A percentile compares a stretch with the other conserved stretches of the same genome.
Conservation (phyloP, 2,797 vertebrate species). For the Cossypha caffra region DNA sequence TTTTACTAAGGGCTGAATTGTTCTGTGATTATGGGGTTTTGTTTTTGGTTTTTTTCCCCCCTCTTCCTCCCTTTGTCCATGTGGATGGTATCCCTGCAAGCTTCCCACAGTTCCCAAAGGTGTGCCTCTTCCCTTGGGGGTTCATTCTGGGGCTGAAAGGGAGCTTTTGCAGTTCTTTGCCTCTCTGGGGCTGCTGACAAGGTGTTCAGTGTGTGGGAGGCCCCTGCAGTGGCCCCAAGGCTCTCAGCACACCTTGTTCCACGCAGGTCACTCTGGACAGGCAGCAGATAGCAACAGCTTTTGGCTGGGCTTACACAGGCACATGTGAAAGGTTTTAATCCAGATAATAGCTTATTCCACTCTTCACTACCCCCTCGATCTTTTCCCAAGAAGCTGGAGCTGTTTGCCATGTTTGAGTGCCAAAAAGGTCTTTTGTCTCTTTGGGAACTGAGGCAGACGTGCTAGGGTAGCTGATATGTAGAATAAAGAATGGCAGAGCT, state of each 20-base stretch:
- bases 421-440: conserved; percentile 68
- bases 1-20: neutral
- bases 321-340: conserved; percentile 1
- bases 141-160: neutral
- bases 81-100: neutral
- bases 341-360: neutral
- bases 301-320: neutral
- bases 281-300: neutral
- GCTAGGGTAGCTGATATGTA: conserved; percentile 67
- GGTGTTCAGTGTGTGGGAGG: neutral
- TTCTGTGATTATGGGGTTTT: neutral
- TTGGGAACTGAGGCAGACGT: conserved; percentile 68
- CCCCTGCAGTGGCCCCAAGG: neutral
- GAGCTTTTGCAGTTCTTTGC: neutral
- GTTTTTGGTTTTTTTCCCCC: fast-evolving
- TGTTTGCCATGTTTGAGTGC: conserved; percentile 64
- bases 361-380: conserved; percentile 20
- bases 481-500: conserved; percentile 48
- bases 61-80: neutral
- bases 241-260: neutral
- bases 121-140: neutral
- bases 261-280: neutral
- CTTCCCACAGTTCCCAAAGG: neutral
- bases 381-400: conserved; percentile 32
- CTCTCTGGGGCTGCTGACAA: neutral